A percentile compares a stretch with the other conserved stretches of the same genome.
These are phyloP conservation scores for Coelinius sp. DNA, from an alignment of 2,888 invertebrate genomes.

Conservation along the genomic window DNA sequence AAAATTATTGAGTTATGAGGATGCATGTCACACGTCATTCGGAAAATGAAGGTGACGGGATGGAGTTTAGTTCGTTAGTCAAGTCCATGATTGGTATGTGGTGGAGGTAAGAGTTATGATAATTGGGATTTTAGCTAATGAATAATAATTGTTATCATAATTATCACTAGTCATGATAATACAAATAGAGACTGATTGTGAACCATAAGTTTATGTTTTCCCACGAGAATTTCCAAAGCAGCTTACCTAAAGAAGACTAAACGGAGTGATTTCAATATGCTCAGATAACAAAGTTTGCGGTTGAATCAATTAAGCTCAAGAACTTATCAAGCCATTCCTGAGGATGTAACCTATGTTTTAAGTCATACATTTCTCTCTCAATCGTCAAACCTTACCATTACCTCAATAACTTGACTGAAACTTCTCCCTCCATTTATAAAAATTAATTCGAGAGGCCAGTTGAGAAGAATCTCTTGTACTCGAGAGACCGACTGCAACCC, in stretches of 20 bases:
- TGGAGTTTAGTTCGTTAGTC: neutral
- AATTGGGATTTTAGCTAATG: neutral
- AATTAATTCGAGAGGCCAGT: neutral
- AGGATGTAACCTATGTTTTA: neutral
- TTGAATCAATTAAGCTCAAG: neutral
- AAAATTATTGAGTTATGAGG: neutral
- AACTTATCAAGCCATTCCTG: neutral
- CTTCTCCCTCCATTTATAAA: neutral
- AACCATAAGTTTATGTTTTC: neutral
- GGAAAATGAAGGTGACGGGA: constrained; percentile 9
- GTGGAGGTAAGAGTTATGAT: neutral
- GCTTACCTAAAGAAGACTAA: neutral
- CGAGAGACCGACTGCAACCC: neutral
- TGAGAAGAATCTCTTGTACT: neutral
- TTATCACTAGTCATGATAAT: too few relatives aligned
- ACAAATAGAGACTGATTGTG: neutral
- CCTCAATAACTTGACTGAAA: too few relatives aligned
- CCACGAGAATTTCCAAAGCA: neutral
- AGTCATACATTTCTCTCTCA: neutral
- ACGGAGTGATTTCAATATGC: neutral
- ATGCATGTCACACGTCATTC: neutral
- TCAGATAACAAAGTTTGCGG: neutral
- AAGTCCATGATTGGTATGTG: neutral
- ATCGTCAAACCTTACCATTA: too few relatives aligned
- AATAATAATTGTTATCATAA: too few relatives aligned